A percentile compares a stretch with the other conserved stretches of the same genome.
Evolutionary conservation across 2,888 invertebrate species (phyloP).

Genomic region (Timandra comae): DNA sequence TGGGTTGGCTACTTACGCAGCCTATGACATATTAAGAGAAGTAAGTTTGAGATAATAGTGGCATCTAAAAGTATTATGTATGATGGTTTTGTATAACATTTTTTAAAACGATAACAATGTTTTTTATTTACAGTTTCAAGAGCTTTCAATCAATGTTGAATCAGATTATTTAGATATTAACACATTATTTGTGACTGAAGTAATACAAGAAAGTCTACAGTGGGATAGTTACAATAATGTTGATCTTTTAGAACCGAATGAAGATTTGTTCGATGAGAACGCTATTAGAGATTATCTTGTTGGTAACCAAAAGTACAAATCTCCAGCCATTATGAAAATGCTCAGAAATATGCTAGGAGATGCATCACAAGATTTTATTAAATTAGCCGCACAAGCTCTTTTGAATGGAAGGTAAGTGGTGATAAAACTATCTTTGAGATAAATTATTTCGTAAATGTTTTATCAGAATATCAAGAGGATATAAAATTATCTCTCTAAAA

Average conservation of each 20-base stretch:
- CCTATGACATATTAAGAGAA: slow-evolving; percentile 71
- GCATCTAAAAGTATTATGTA: no score
- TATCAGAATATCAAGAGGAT: slow-evolving; percentile 6
- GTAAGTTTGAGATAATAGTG: slow-evolving; percentile 48
- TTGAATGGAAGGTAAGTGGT: slow-evolving; percentile 37
- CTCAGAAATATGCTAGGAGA: slow-evolving; percentile 37
- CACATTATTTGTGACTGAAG: slow-evolving; percentile 52
- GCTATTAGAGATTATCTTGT: slow-evolving; percentile 38
- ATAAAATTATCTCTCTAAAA: slow-evolving; percentile 1
- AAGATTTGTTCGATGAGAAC: slow-evolving; percentile 37
- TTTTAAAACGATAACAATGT: slow-evolving; percentile 2
- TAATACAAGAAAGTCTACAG: slow-evolving; percentile 57
- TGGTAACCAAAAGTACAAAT: slow-evolving; percentile 48
- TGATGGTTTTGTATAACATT: no score
- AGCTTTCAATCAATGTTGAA: slow-evolving; percentile 23
- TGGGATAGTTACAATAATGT: slow-evolving; percentile 39
- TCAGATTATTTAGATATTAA: slow-evolving; percentile 44
- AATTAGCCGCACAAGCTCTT: slow-evolving; percentile 36
- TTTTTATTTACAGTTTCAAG: slow-evolving; percentile 39
- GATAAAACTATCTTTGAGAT: slow-evolving; percentile 5
- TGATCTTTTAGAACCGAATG: slow-evolving; percentile 29
- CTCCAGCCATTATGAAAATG: slow-evolving; percentile 55
- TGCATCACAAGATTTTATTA: slow-evolving; percentile 38
- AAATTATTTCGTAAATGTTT: slow-evolving; percentile 8
- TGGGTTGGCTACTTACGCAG: slow-evolving; percentile 76